A percentile compares a stretch with the other conserved stretches of the same genome.
Conservation (phyloP, 2,113 vertebrate species). For the Chrysochloris asiatica region DNA sequence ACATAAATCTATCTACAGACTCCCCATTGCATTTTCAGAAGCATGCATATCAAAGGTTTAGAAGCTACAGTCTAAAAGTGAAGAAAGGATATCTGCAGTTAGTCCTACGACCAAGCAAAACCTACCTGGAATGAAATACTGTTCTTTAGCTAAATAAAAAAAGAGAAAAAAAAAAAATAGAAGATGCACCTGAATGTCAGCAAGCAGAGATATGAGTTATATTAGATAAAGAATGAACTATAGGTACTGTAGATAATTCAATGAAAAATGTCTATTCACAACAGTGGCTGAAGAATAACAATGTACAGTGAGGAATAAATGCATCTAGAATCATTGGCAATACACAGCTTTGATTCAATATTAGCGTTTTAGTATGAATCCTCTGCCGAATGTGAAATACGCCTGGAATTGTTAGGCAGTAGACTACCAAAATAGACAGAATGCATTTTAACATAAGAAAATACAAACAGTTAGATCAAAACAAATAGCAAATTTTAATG, state of each 20-base stretch:
- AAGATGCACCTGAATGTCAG: conserved; percentile 91
- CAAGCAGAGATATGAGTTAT: conserved; percentile 86
- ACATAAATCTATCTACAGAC: conserved; percentile 76
- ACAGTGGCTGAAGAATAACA: conserved; percentile 65
- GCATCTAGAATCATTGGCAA: conserved; percentile 60
- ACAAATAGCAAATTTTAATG: conserved; percentile 74
- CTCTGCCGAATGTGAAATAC: conserved; percentile 77
- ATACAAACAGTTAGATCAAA: conserved; percentile 73
- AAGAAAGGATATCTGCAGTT: conserved; percentile 81
- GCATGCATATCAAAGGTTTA: conserved; percentile 85
- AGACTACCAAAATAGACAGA: conserved; percentile 74
- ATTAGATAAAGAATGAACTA: conserved; percentile 84
- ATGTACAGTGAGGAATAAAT: conserved; percentile 76
- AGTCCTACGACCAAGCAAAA: conserved; percentile 86
- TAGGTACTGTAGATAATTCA: conserved; percentile 80
- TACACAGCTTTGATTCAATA: conserved; percentile 65
- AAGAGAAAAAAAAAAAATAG: conserved; percentile 84
- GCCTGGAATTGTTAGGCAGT: conserved; percentile 79
- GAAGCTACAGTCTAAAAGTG: conserved; percentile 73
- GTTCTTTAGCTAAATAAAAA: conserved; percentile 98
- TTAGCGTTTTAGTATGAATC: conserved; percentile 78
- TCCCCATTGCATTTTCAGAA: conserved; percentile 71
- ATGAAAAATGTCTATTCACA: conserved; percentile 77
- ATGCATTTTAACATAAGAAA: not conserved
- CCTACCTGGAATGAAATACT: conserved; percentile 99